Percentiles rank a stretch among this genome's conserved stretches.
Evolutionary conservation across 64 coral and sea anemone genomes (phyloP).

Genomic region (Pocillopora verrucosa): DNA sequence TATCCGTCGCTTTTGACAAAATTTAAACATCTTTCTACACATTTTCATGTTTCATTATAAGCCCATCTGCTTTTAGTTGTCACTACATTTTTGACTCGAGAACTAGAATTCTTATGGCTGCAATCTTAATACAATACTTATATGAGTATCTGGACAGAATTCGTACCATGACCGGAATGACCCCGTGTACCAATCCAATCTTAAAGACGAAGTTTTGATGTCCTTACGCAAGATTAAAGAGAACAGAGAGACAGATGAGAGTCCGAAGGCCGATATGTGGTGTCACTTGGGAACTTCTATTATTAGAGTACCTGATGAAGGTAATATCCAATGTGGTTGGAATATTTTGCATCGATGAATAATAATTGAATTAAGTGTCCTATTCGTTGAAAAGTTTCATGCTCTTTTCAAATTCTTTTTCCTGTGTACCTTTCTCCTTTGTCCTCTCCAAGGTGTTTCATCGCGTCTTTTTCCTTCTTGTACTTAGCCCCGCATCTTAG

Average conservation of each 20-base stretch:
- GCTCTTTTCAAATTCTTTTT: neutral
- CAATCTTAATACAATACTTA: too few relatives aligned
- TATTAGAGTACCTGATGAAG: neutral
- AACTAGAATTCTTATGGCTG: neutral
- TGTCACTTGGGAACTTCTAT: neutral
- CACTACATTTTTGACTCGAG: too few relatives aligned
- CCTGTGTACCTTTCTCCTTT: too few relatives aligned
- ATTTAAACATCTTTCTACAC: too few relatives aligned
- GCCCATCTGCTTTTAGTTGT: neutral
- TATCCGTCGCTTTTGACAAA: too few relatives aligned
- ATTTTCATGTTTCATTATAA: too few relatives aligned
- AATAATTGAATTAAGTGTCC: neutral
- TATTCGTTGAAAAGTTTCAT: neutral
- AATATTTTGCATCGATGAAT: neutral
- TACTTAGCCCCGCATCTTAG: too few relatives aligned
- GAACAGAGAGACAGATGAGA: neutral
- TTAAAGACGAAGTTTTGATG: neutral
- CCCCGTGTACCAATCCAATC: neutral
- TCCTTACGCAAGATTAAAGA: neutral
- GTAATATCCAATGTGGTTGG: neutral
- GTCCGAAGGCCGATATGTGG: slow-evolving; percentile 12
- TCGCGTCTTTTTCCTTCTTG: neutral
- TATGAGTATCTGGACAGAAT: neutral
- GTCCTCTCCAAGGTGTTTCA: neutral
- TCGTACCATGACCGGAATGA: neutral